A percentile compares a stretch with the other conserved stretches of the same genome.
These are phyloP conservation scores for Protobothrops mucrosquamatus DNA, from an alignment of 2,113 vertebrate genomes.

Conservation along the genomic window DNA sequence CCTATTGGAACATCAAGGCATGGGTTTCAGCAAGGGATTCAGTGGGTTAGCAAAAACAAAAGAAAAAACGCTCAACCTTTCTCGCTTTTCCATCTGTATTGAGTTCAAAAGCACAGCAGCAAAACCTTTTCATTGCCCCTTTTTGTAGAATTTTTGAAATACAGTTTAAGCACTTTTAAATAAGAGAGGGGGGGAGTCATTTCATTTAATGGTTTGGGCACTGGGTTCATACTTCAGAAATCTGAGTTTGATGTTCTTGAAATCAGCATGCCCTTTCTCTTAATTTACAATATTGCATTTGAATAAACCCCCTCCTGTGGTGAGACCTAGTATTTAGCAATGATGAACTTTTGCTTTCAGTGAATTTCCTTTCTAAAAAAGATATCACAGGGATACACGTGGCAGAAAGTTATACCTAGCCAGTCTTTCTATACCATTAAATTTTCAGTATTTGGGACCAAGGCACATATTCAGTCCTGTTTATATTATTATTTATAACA, in stretches of 20 bases:
- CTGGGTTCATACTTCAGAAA: not conserved
- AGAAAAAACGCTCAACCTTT: not conserved
- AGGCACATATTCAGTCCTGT: not conserved
- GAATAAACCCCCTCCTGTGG: not conserved
- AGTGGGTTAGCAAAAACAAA: conserved; percentile 24
- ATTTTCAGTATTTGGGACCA: not conserved
- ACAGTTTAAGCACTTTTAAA: not conserved
- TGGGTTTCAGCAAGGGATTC: conserved; percentile 49
- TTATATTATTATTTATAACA: not conserved
- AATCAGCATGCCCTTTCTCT: not conserved
- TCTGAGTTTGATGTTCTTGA: not conserved
- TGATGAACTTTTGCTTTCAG: not conserved
- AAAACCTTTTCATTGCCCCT: conserved; percentile 3
- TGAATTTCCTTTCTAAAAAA: not conserved
- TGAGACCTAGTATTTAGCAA: not conserved
- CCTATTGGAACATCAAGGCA: conserved; percentile 60
- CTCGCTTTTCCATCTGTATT: not conserved
- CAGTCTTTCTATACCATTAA: not conserved
- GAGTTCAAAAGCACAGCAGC: not conserved
- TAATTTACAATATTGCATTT: not conserved
- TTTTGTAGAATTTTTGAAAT: accelerated
- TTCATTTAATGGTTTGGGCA: not conserved
- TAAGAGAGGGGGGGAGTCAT: not conserved
- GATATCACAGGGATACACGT: not conserved
- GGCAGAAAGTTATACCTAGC: not conserved